A percentile compares a stretch with the other conserved stretches of the same genome.
phyloP scores from a whole-genome alignment of 2,797 vertebrate genomes.

The Xyrichtys novacula region DNA sequence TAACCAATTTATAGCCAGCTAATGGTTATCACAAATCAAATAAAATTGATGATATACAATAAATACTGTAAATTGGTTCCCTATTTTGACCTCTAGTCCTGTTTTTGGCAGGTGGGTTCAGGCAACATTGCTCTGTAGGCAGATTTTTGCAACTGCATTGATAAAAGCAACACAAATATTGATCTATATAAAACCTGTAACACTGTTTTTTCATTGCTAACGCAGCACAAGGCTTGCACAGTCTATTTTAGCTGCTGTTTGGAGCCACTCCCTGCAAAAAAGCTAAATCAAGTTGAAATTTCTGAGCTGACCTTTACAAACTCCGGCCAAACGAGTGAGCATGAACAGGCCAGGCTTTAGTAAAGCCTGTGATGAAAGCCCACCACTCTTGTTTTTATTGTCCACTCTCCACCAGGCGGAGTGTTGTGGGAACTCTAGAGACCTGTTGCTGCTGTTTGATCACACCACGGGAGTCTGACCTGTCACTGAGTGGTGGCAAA shows the following conservation, averaged over 20 bases:
- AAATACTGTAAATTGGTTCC: too few relatives aligned
- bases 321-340: constrained; percentile 49
- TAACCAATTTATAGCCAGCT: too few relatives aligned
- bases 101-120: too few relatives aligned
- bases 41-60: too few relatives aligned
- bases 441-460: constrained; percentile 85
- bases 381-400: constrained; percentile 82
- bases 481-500: constrained; percentile 85
- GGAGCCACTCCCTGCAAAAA: constrained; percentile 20
- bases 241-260: constrained; percentile 22
- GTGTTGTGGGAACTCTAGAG: constrained; percentile 79
- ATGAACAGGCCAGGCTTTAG: constrained; percentile 59
- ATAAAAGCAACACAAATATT: too few relatives aligned
- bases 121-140: too few relatives aligned
- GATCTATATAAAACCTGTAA: background rate
- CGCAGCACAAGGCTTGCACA: too few relatives aligned
- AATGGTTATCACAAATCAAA: too few relatives aligned
- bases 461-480: constrained; percentile 82
- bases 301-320: constrained; percentile 46
- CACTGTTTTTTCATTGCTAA: background rate
- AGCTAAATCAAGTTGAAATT: constrained; percentile 51
- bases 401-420: constrained; percentile 80
- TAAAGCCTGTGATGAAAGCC: constrained; percentile 81
- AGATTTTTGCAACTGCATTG: too few relatives aligned
- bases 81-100: too few relatives aligned